Evolutionary conservation across 2,113 vertebrate genomes (phyloP), one percentile per base, ranked within the genome.

Genomic region (Ascaphus truei): DNA sequence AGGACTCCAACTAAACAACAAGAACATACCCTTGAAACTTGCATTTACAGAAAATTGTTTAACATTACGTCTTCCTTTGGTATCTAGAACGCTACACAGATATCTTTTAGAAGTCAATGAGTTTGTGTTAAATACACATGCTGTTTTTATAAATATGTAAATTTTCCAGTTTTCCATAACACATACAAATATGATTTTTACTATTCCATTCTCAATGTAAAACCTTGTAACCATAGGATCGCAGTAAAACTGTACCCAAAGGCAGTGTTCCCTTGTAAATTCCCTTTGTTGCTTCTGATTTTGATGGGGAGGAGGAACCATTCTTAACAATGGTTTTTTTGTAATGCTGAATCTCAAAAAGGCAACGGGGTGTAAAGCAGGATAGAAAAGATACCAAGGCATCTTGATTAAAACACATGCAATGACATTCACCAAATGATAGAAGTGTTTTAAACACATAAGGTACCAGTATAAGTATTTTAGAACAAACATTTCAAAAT

Each of bases 321-420:
- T 45, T 30, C 31, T 22, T 18, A 56, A 65, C 50, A 55, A 66
- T 65, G 50, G 31, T 52, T 62, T 52, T 62, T 52, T 27, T 22
- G 22, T 37, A 5, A 64, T 36, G 62, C 15, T 27, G 22, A 29
- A 48, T 60, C 34, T 57, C 12, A 62, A 62, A 62, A 18, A 62
- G 13, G 45, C n/a, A n/a, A n/a, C n/a, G n/a, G n/a, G n/a, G n/a
- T n/a, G n/a, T n/a, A n/a, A n/a, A n/a, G n/a, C n/a, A n/a, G n/a
- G n/a, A n/a, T n/a, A 12, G 33, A 52, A 43, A 30, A 13, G 6
- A 4, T 20, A 62, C 33, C 4, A 11, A 33, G 29, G 20, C 22
- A 18, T 20, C 3, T 7, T 16, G 25, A 15, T 29, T 16, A 43
- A 13, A 62, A 45, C 16, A 13, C 41, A 45, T 5, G 41, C 41